phyloP scores from a whole-genome alignment of 2,113 vertebrate genomes.

The Trinectes maculatus region DNA sequence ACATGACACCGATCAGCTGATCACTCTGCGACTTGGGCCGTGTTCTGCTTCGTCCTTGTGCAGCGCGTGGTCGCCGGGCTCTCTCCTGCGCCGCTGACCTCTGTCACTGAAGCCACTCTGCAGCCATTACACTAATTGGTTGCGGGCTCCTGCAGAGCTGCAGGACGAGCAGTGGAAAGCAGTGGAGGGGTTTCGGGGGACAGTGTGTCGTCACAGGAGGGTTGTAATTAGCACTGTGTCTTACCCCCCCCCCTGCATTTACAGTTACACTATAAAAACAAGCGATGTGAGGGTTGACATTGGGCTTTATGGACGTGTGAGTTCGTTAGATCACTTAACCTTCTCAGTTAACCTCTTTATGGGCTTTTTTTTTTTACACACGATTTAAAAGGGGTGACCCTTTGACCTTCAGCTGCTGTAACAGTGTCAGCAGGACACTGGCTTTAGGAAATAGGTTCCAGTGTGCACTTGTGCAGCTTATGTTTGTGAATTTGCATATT shows the following conservation, averaged over 20 bases:
- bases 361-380: constrained; percentile 33
- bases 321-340: constrained; percentile 51
- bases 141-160: constrained; percentile 51
- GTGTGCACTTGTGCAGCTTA: constrained; percentile 5
- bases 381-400: constrained; percentile 43
- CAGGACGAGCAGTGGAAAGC: constrained; percentile 27
- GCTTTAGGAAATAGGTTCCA: constrained; percentile 31
- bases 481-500: neutral
- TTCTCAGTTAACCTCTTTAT: constrained; percentile 56
- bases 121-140: constrained; percentile 69
- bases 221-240: constrained; percentile 55
- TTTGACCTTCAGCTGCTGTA: constrained; percentile 41
- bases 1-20: constrained; percentile 19
- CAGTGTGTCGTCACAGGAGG: constrained; percentile 38
- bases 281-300: constrained; percentile 24
- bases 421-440: constrained; percentile 31
- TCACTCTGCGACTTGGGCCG: constrained; percentile 15
- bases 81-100: constrained; percentile 58
- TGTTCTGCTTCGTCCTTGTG: constrained; percentile 51
- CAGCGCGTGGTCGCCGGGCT: neutral
- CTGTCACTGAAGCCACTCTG: constrained; percentile 56
- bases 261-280: constrained; percentile 12
- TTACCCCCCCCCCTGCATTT: constrained; percentile 29
- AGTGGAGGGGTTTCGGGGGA: constrained; percentile 27
- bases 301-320: constrained; percentile 12